phyloP scores from a whole-genome alignment of 2,113 vertebrate genomes.

The Geococcyx californianus region DNA sequence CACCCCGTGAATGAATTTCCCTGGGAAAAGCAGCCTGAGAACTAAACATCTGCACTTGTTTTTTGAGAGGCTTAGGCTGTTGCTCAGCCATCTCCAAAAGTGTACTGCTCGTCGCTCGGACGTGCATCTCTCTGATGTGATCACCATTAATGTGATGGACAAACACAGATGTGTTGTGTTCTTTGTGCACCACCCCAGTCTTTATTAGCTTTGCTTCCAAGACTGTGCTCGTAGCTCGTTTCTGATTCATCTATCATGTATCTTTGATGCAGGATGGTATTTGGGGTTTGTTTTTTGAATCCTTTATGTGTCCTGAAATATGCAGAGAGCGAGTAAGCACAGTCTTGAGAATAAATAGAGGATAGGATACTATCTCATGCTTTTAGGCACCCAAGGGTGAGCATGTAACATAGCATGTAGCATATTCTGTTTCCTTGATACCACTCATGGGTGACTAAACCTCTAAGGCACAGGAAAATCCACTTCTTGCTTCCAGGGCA shows the following conservation, averaged over 20 bases:
- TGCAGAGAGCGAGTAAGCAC: not conserved
- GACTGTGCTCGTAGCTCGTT: not conserved
- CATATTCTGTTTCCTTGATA: not conserved
- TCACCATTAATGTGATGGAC: not conserved
- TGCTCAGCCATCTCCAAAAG: not conserved
- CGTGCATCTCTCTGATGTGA: not conserved
- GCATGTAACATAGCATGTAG: not conserved
- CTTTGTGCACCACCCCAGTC: not conserved
- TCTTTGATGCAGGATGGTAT: not conserved
- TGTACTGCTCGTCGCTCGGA: not conserved
- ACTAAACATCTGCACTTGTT: not conserved
- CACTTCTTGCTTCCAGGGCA: not conserved
- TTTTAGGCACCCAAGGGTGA: not conserved
- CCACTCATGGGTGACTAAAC: not conserved
- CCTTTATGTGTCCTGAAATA: not conserved
- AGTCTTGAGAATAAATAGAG: not conserved
- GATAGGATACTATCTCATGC: fast-evolving
- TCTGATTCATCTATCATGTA: not conserved
- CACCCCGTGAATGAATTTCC: fast-evolving
- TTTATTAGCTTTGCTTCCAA: not conserved
- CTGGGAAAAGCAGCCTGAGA: not conserved
- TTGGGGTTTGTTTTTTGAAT: not conserved
- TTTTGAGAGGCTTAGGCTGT: not conserved
- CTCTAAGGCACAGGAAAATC: not conserved
- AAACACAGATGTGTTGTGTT: not conserved